Percentiles rank a stretch among this genome's conserved stretches.
Evolutionary conservation across 35 echinoderm and acorn worm genomes (phyloP).

Genomic region (Lytechinus pictus): DNA sequence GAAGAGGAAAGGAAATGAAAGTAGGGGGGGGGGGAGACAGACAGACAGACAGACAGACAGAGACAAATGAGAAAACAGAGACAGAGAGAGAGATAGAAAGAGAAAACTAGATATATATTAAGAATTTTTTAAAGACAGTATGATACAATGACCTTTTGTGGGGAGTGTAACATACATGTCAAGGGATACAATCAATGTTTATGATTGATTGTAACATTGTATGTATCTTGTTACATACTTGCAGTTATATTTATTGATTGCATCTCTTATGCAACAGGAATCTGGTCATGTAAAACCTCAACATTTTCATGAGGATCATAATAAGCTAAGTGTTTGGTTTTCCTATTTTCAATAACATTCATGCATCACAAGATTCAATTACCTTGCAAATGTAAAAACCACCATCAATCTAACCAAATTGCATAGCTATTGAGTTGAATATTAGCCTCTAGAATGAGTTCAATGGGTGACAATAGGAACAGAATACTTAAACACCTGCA

Average conservation of each 20-base stretch:
- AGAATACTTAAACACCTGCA: neutral
- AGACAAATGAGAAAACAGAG: neutral
- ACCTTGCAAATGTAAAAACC: neutral
- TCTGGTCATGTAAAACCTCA: neutral
- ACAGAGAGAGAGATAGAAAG: neutral
- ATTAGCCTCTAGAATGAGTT: neutral
- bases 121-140: no score
- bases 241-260: no score
- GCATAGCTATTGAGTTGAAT: constrained; percentile 12
- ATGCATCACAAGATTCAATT: neutral
- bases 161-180: no score
- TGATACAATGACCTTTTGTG: no score
- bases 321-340: neutral
- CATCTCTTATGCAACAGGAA: no score
- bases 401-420: constrained; percentile 3
- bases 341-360: neutral
- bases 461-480: neutral
- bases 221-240: no score
- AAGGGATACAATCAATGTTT: no score
- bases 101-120: neutral
- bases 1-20: neutral
- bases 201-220: no score
- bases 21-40: no score
- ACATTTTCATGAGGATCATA: neutral
- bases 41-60: neutral